Evolutionary conservation across 2,888 invertebrate genomes (phyloP).

Genomic region (Epiperipatus broadwayi): DNA sequence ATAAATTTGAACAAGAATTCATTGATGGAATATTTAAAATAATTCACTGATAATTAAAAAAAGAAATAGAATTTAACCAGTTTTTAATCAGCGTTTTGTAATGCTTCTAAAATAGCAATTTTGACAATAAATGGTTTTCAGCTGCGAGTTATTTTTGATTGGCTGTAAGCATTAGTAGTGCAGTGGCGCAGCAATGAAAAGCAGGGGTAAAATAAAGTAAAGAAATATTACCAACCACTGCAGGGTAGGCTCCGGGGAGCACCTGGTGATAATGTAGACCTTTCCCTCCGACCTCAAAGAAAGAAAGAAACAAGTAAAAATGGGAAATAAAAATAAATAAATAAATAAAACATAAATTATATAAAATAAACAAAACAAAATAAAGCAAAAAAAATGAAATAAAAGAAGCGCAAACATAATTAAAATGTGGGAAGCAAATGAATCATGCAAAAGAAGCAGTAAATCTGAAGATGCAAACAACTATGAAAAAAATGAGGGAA

Average conservation of each 20-base stretch:
- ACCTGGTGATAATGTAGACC: too few relatives aligned
- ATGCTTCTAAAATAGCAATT: too few relatives aligned
- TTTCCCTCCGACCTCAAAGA: constrained; percentile 40
- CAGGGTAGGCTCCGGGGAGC: constrained; percentile 27
- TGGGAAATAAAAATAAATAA: constrained; percentile 11
- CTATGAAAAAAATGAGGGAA: too few relatives aligned
- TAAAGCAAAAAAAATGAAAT: constrained; percentile 13
- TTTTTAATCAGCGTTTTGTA: too few relatives aligned
- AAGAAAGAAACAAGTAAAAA: constrained; percentile 19
- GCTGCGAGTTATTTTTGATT: constrained; percentile 5
- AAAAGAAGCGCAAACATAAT: constrained; percentile 16
- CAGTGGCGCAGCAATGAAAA: not conserved
- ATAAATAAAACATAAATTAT: constrained; percentile 12
- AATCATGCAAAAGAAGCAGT: too few relatives aligned
- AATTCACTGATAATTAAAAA: too few relatives aligned
- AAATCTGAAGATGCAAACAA: too few relatives aligned
- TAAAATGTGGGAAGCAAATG: too few relatives aligned
- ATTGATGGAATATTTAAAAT: too few relatives aligned
- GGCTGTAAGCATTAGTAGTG: not conserved
- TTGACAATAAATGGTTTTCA: too few relatives aligned
- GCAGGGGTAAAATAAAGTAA: not conserved
- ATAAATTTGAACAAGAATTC: too few relatives aligned
- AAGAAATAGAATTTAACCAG: too few relatives aligned
- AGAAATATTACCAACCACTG: constrained; percentile 23
- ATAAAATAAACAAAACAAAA: constrained; percentile 14